Base-by-base conservation (phyloP, 2,113 vertebrate genomes). In the Paratilapia polleni region DNA sequence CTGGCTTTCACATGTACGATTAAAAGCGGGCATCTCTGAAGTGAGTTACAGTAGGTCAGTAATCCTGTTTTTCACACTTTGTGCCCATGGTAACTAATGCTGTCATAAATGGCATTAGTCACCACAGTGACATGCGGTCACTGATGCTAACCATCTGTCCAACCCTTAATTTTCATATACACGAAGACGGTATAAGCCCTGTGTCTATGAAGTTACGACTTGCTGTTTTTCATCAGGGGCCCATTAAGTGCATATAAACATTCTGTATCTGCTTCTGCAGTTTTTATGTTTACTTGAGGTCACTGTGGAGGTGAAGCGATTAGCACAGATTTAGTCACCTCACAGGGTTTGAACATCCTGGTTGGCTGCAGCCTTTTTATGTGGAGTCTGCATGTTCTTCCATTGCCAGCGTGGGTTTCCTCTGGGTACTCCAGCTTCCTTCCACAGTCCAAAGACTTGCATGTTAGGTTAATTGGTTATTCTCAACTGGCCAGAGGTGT, bases 41-140 rank as follows among this genome's bases (percentile, higher is more conserved):
- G 15, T 59, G 68, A 22, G 20, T 80, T 80, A n/a, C n/a, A n/a
- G n/a, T n/a, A 14, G 19, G 47, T 49, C 59, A 58, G 20, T 80
- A 80, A 85, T 80, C 77, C 66, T 58, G 47, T 34, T 63, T 84
- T 20, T 64, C 68, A n/a, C 78, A 31, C 31, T n/a, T 36, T 63
- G 61, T 63, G 31, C 61, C 19, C 61, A 63, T 38, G 61, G 61
- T 0, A n/a, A 63, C 61, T 63, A 63, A 13, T 63, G 60, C 28
- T 5, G 31, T n/a, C 1, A 20, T 26, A 28, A 6, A 31, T 22
- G 56, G 12, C 24, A 63, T 63, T 8, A 63, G 31, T 38, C 9
- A 63, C 61, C 31, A 63, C 36, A 13, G 31, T 63, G 31, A 38
- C 10, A 7, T 63, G 61, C 11, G 31, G 6, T 63, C 34, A n/a